Percentiles rank a stretch among this genome's conserved stretches.
Evolutionary conservation across 2,797 vertebrate genomes (phyloP).

Genomic region (Muraenolepis orangiensis): DNA sequence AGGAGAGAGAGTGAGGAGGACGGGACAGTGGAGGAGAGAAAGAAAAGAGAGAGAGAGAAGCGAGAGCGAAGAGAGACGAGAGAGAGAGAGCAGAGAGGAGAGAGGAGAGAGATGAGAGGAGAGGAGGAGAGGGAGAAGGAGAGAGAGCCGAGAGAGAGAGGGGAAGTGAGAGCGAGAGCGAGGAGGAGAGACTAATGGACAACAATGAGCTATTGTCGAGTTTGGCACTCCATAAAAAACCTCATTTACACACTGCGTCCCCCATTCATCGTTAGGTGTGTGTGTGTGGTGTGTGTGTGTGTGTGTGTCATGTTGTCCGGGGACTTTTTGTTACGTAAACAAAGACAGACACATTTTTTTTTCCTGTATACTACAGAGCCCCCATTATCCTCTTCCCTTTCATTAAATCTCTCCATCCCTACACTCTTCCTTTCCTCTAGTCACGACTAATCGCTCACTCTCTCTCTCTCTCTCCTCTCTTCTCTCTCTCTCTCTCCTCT

Average conservation of each 20-base stretch:
- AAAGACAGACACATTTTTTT: conserved; percentile 47
- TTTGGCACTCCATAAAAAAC: conserved; percentile 54
- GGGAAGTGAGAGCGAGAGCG: too few species aligned
- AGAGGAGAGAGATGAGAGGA: neutral
- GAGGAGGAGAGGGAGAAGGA: neutral
- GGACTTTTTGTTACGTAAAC: conserved; percentile 55
- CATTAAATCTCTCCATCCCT: conserved; percentile 32
- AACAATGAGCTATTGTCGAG: conserved; percentile 47
- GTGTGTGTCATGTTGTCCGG: conserved; percentile 41
- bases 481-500: neutral
- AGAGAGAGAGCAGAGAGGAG: neutral
- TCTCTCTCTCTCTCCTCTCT: neutral
- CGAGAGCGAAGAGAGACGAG: neutral
- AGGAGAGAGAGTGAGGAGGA: too few species aligned
- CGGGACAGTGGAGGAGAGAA: neutral
- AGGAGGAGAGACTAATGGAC: conserved; percentile 25
- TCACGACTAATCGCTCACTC: neutral
- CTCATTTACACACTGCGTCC: conserved; percentile 57
- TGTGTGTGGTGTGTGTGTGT: conserved; percentile 40
- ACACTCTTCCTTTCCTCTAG: conserved; percentile 18
- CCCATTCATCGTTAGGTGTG: conserved; percentile 13
- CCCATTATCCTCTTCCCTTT: conserved; percentile 45
- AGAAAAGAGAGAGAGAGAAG: neutral
- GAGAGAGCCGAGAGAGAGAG: too few species aligned
- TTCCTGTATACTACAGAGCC: conserved; percentile 58